phyloP scores from a whole-genome alignment of 2,888 invertebrate genomes.

The Lepidocyrtoides sp. region DNA sequence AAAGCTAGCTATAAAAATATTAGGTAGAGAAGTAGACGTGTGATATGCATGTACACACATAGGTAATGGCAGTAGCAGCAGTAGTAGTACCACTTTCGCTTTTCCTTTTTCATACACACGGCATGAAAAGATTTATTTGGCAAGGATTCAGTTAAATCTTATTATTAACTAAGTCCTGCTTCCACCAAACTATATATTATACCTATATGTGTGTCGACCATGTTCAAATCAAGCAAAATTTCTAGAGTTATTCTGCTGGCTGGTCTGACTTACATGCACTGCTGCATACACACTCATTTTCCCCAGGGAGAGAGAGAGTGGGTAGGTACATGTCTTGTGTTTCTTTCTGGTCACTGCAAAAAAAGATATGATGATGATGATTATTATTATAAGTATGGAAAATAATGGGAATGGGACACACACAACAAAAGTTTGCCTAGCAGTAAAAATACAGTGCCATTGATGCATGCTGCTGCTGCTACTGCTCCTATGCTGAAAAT shows the following conservation, averaged over 20 bases:
- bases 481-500: neutral
- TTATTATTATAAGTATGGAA: neutral
- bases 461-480: neutral
- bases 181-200: no score
- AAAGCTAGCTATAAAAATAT: neutral
- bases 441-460: neutral
- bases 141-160: conserved; percentile 29
- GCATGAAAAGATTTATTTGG: conserved; percentile 42
- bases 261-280: no score
- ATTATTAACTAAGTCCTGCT: no score
- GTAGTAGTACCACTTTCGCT: neutral
- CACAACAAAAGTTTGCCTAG: conserved; percentile 17
- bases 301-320: neutral
- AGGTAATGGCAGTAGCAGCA: neutral
- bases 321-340: neutral
- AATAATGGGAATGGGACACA: neutral
- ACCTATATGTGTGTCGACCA: neutral
- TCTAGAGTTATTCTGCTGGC: no score
- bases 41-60: neutral
- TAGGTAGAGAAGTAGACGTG: neutral
- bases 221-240: neutral
- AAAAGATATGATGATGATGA: no score
- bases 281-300: neutral
- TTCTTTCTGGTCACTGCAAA: conserved; percentile 2
- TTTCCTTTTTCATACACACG: neutral